Percentiles rank a stretch among this genome's conserved stretches.
Evolutionary conservation across 2,797 vertebrate species (phyloP).

Genomic region (Carduelis carduelis): DNA sequence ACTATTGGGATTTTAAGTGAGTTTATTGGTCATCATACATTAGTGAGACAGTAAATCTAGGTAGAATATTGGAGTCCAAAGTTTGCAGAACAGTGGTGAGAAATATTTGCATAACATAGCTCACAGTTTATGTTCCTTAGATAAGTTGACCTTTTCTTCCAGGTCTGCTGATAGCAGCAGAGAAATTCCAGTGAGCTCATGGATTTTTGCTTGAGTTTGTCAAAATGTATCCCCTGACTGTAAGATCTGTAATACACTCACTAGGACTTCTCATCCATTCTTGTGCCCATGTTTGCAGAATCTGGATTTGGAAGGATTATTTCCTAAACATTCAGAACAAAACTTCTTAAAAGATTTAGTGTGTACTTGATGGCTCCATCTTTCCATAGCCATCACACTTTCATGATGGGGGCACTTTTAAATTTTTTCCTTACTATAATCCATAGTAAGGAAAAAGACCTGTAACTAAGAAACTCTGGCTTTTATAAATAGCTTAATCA

Average conservation of each 20-base stretch:
- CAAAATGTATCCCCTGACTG: not conserved
- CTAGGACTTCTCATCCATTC: not conserved
- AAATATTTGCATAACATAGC: not conserved
- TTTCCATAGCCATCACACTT: not conserved
- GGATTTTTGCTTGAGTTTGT: not conserved
- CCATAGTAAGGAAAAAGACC: not conserved
- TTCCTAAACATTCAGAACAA: not conserved
- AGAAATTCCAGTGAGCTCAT: not conserved
- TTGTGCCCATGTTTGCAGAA: not conserved
- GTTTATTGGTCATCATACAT: not conserved
- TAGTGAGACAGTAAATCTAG: not conserved
- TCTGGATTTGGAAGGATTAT: not conserved
- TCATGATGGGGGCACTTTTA: not conserved
- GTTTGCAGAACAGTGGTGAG: not conserved
- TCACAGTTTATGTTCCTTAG: not conserved
- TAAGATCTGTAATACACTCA: not conserved
- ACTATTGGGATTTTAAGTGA: not conserved
- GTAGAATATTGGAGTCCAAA: not conserved
- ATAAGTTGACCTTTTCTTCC: not conserved
- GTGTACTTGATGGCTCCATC: not conserved
- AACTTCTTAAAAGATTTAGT: not conserved
- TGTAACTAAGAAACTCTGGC: not conserved
- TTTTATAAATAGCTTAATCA: not conserved
- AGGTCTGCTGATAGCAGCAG: not conserved
- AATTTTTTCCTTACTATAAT: not conserved